These are phyloP conservation scores for Caenorhabditis sulstoni DNA, from an alignment of 2,888 invertebrate genomes.

Conservation along the genomic window DNA sequence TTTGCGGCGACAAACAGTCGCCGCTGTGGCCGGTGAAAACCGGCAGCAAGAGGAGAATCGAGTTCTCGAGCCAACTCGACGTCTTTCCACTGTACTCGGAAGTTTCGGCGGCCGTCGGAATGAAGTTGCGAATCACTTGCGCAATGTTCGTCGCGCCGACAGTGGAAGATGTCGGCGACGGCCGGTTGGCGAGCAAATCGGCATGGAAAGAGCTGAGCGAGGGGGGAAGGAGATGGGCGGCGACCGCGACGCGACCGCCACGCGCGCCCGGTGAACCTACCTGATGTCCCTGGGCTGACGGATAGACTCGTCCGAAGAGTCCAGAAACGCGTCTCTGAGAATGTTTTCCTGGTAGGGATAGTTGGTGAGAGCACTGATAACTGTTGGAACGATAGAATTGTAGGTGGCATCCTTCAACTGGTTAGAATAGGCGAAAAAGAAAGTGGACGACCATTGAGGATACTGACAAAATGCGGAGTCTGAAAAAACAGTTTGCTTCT, in stretches of 20 bases:
- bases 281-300: not conserved
- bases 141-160: not conserved
- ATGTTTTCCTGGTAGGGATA: slow-evolving; percentile 1
- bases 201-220: not conserved
- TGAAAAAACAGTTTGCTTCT: too few species aligned
- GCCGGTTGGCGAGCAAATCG: not conserved
- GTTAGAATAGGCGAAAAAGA: slow-evolving; percentile 5
- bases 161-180: not conserved
- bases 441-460: slow-evolving; percentile 4
- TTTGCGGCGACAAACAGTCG: not conserved
- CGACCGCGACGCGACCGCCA: not conserved
- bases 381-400: not conserved
- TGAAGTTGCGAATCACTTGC: not conserved
- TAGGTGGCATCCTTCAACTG: not conserved
- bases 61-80: slow-evolving; percentile 15
- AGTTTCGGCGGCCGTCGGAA: slow-evolving; percentile 8
- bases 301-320: not conserved
- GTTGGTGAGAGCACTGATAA: not conserved
- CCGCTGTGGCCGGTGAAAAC: not conserved
- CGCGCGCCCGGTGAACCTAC: not conserved
- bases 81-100: slow-evolving; percentile 19
- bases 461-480: not conserved
- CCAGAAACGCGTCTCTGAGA: not conserved
- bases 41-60: not conserved
- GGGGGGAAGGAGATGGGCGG: too few species aligned